phyloP scores from a whole-genome alignment of 1,140 invertebrate species.

The Lasioglossum baleicum region DNA sequence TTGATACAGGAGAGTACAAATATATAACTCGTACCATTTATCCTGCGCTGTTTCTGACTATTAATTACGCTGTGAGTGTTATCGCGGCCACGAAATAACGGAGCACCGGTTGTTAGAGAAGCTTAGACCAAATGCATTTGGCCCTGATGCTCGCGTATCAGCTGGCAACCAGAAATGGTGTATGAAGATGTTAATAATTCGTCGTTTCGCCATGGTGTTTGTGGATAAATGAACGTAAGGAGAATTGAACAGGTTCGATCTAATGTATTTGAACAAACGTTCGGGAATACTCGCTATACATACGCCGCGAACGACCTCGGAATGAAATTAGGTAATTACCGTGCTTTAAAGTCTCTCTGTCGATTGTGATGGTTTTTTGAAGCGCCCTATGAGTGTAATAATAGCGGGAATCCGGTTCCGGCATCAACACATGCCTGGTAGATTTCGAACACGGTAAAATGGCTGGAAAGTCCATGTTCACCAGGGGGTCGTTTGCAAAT shows the following conservation, averaged over 20 bases:
- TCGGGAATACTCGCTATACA: no score
- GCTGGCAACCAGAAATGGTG: no score
- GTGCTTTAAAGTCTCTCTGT: slow-evolving; percentile 80
- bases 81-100: slow-evolving; percentile 20
- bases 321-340: slow-evolving; percentile 64
- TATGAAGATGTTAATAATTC: no score
- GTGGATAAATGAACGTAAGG: no score
- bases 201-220: no score
- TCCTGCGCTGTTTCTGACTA: background rate
- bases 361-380: slow-evolving; percentile 83
- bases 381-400: slow-evolving; percentile 84
- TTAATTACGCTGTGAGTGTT: slow-evolving; percentile 24
- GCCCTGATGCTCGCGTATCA: no score
- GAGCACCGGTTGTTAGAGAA: background rate
- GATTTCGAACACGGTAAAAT: slow-evolving; percentile 89
- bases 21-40: no score
- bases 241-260: no score
- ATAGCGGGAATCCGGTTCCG: slow-evolving; percentile 85
- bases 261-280: no score
- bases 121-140: no score
- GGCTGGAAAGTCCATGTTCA: slow-evolving; percentile 85
- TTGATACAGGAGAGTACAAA: no score
- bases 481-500: slow-evolving; percentile 77
- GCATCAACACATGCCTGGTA: slow-evolving; percentile 87
- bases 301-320: background rate